These are phyloP conservation scores for Sesamia inferens DNA, from an alignment of 2,888 invertebrate genomes.

Conservation along the genomic window DNA sequence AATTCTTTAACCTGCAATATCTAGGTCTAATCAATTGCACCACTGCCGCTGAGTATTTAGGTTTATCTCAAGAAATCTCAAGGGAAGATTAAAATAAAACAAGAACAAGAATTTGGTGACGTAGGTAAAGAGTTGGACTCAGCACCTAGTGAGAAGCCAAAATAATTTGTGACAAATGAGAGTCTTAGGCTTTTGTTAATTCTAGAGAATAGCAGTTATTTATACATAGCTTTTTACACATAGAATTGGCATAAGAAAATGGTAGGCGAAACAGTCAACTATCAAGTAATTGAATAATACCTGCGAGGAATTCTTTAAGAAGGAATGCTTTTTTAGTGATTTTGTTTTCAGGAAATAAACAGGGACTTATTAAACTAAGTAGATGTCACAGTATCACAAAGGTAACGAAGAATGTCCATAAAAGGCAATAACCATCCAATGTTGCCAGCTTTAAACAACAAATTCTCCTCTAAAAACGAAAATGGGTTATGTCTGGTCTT, in stretches of 20 bases:
- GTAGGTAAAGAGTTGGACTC: not conserved
- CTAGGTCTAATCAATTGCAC: not conserved
- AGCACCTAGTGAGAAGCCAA: not conserved
- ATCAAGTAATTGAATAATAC: not conserved
- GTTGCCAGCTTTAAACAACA: not conserved
- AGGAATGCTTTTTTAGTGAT: too few species aligned
- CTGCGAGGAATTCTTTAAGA: too few species aligned
- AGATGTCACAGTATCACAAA: not conserved
- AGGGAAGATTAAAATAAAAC: slow-evolving; percentile 30
- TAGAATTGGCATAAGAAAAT: not conserved
- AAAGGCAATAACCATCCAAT: not conserved
- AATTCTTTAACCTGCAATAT: not conserved
- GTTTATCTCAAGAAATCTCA: not conserved
- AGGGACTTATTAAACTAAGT: too few species aligned
- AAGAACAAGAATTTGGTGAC: slow-evolving; percentile 22
- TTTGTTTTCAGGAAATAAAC: not conserved
- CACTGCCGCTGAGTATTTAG: not conserved
- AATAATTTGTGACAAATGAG: not conserved
- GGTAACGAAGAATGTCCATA: not conserved
- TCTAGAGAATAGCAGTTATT: not conserved
- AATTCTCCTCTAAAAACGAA: not conserved
- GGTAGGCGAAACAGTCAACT: slow-evolving; percentile 6
- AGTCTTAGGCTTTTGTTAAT: not conserved
- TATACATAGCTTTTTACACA: not conserved
- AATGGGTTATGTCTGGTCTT: not conserved